Base-by-base conservation (phyloP, 2,888 invertebrate species). In the Abrostola triplasia region DNA sequence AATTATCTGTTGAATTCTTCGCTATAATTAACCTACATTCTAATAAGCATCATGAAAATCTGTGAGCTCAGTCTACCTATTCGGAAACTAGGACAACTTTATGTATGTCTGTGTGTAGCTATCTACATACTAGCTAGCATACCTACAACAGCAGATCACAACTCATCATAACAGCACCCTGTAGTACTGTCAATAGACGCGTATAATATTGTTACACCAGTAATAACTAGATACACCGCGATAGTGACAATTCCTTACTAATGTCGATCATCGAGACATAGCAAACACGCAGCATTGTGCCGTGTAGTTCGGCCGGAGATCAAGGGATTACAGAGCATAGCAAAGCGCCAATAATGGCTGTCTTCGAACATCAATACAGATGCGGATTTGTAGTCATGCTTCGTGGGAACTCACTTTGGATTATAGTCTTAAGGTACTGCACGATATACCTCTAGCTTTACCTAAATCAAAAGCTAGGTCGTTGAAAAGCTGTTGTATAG, bases 271-370 rank as follows among this genome's bases (percentile, higher is more conserved):
- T 59, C 12, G 59, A 59, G 52, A 64, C 59, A 57, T 72, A 52
- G 50, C 62, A 42, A 56, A 66, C 65, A 66, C 56, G 42, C 53
- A 62, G 42, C 48, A 57, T 44, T 49, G 41, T 53, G 12, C 59
- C 63, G 65, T 69, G 66, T 65, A 75, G 59, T 58, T 64, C 36
- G 49, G 11, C 36, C 76, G 56, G 65, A 70, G 73, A 75, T 80
- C 73, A 68, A 70, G 59, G 70, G 77, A 78, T 78, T 80, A 80
- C 67, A 62, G 64, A 64, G 68, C 66, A 70, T 73, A 68, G 70
- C 67, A 69, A 73, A 73, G 66, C 73, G 61, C 66, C 67, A 70
- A 68, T 80, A 76, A 79, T 80, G 78, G 76, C 59, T 75, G 74
- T 77, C 78, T 75, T 78, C 67, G 68, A 59, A 61, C 78, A 68